phyloP scores from a whole-genome alignment of 1,140 invertebrate genomes.

The Lordiphosa clarofinis region DNA sequence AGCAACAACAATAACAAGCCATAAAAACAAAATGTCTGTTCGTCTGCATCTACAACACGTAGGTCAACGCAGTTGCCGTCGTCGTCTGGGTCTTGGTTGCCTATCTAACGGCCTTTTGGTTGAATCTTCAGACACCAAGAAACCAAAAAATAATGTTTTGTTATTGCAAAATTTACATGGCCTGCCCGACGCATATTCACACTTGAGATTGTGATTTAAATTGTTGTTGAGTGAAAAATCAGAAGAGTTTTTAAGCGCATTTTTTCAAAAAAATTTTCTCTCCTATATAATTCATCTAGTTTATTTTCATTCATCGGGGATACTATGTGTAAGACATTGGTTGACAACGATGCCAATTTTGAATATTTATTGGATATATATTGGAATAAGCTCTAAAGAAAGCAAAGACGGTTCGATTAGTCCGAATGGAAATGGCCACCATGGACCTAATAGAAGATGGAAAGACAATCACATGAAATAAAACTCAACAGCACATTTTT shows the following conservation, averaged over 20 bases:
- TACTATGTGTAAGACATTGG: no score
- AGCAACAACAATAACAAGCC: slow-evolving; percentile 22
- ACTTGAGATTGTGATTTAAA: slow-evolving; percentile 29
- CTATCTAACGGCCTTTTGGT: slow-evolving; percentile 52
- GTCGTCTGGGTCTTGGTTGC: slow-evolving; percentile 29
- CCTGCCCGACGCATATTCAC: slow-evolving; percentile 52
- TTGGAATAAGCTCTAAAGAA: no score
- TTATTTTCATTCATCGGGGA: no score
- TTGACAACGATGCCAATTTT: no score
- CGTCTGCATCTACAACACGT: slow-evolving; percentile 70
- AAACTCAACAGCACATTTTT: no score
- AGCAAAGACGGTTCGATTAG: no score
- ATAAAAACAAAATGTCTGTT: slow-evolving; percentile 48
- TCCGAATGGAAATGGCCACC: no score
- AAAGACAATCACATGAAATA: no score
- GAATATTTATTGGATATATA: no score
- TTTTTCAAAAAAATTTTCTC: no score
- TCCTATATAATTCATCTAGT: no score
- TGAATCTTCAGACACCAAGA: slow-evolving; percentile 36
- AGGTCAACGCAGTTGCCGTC: slow-evolving; percentile 51
- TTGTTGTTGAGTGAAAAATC: background rate
- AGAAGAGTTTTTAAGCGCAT: slow-evolving; percentile 4
- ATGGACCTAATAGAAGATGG: no score
- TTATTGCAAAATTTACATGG: slow-evolving; percentile 65
- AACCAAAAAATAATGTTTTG: slow-evolving; percentile 45